Evolutionary conservation across 2,797 vertebrate genomes (phyloP), one percentile per base, ranked within the genome.

Genomic region (Epinephelus malabaricus): DNA sequence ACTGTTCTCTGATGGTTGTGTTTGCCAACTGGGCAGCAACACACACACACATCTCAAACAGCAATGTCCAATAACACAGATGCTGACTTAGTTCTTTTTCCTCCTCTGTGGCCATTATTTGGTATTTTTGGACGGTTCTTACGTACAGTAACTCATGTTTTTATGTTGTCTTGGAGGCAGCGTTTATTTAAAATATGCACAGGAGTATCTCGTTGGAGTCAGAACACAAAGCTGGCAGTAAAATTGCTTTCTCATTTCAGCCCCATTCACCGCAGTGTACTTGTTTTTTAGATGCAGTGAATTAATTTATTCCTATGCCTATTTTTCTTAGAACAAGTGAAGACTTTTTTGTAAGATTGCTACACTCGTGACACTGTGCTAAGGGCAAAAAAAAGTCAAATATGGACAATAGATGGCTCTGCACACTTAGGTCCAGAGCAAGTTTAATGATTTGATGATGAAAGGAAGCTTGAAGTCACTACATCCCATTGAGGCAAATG

Each of bases 21-120:
- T 79, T 72, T 51, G 64, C 49, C 63, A 73, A n/a, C 46, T 69
- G 27, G 69, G 62, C 38, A 43, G 66, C 46, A 27, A 21, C 47
- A 45, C 17, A 60, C 47, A 23, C 23, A 59, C 55, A 50, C 58
- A 53, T 70, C 65, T 79, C 69, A 64, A 55, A 25, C 1, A 7
- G 17, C 58, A 58, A 49, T 34, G 67, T 66, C 27, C 69, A 55
- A 9, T 64, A 75, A 73, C 47, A 56, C 66, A 70, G 59, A 85
- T 59, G 80, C 34, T 14, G 13, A 11, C 30, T 43, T 5, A 0
- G 2, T 46, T 7, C 0, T 45, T 49, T 53, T 64, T 23, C 55
- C 23, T 55, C 17, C 40, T 63, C 23, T 74, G 30, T 60, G 14
- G 46, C 38, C 0, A 0, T 17, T 63, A 7, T 51, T 18, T 23